Conservation (phyloP, 2,888 invertebrate genomes). For the Mesochorus sp. region DNA sequence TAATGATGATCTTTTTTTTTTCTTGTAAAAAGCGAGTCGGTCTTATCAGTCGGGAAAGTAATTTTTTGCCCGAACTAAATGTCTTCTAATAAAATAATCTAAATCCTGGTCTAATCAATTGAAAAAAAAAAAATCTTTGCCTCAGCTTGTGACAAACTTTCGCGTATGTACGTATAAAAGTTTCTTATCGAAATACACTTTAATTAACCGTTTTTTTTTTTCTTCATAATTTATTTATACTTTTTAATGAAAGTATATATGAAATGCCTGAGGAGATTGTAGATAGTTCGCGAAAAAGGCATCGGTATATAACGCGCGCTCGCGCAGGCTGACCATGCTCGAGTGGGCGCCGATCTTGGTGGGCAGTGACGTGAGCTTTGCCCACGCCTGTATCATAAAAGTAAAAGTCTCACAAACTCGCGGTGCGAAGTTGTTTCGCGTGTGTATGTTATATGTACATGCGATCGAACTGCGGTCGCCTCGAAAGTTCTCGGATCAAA, state of each 20-base stretch:
- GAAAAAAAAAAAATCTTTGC: too few species aligned
- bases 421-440: constrained; percentile 62
- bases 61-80: too few species aligned
- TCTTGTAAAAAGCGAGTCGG: too few species aligned
- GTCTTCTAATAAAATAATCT: too few species aligned
- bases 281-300: constrained; percentile 48
- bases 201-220: constrained; percentile 14
- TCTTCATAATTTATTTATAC: constrained; percentile 5
- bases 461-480: constrained; percentile 19
- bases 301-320: constrained; percentile 53
- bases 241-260: constrained; percentile 60
- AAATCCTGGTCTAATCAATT: too few species aligned
- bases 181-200: background rate
- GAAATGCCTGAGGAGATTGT: constrained; percentile 48
- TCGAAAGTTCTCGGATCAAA: constrained; percentile 27
- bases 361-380: constrained; percentile 72
- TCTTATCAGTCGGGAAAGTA: too few species aligned
- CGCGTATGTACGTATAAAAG: background rate
- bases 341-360: constrained; percentile 72
- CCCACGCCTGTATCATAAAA: constrained; percentile 74
- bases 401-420: constrained; percentile 73
- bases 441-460: constrained; percentile 34
- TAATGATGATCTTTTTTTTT: too few species aligned
- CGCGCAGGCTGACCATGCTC: constrained; percentile 59
- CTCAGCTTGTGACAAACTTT: constrained; percentile 8